Base-by-base conservation (phyloP, 2,113 vertebrate genomes). In the Hydrochoerus hydrochaeris region DNA sequence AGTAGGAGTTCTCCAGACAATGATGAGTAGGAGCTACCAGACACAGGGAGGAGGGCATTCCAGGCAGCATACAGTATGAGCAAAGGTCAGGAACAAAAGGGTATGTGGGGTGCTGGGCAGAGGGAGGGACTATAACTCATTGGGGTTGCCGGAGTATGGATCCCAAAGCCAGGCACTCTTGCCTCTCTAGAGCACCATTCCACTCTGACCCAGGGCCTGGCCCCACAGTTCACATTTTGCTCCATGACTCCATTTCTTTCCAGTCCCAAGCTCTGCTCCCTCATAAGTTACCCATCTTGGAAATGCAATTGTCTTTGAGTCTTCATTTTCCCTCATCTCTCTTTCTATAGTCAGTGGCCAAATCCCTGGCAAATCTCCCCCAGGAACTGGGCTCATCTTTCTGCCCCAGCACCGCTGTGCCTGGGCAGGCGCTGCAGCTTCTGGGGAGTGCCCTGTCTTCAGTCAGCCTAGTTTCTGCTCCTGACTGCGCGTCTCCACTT, bases 21-120 rank as follows among this genome's bases (percentile, higher is more conserved):
- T 32, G 96, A 95, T 85, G 96, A 93, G 92, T 97, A 94, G 88
- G 95, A 95, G 67, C 75, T 44, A 1, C 73, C 92, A 96, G 94
- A 94, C 94, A 80, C 0, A 41, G 93, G 93, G 89, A 90, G 95
- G 92, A 88, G 94, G 88, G 67, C 38, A 38, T 84, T 92, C 73
- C 97, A 38, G 88, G 92, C 73, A 78, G 67, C 71, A 38, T 63
- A 58, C 46, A 3, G 60, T 7, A 57, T 26, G 85, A 77, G 63
- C 88, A 41, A 49, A 63, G 85, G 91, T 24, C 52, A 94, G 35
- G 84, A 63, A 20, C 52, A 82, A 44, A 78, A 63, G 89, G 84
- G 82, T 5, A n/a, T 93, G 95, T 87, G 80, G 58, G 17, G n/a
- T 49, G 60, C 78, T 57, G 84, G 75, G 32, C 87, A 58, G 80